These are phyloP conservation scores for Epistrophe grossulariae DNA, from an alignment of 2,888 invertebrate genomes.

Conservation along the genomic window DNA sequence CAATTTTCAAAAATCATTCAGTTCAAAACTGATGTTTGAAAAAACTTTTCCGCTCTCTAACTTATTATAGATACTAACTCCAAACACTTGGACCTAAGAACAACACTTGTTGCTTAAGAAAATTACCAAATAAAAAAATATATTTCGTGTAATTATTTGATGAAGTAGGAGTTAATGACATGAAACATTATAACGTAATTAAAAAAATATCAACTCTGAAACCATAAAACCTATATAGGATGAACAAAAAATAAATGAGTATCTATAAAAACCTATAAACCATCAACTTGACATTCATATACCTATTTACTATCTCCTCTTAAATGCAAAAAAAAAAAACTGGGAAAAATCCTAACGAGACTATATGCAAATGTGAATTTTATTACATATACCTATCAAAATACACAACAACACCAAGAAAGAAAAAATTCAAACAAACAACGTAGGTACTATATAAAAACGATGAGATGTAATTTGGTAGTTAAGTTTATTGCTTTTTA, in stretches of 20 bases:
- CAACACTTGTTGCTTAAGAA: no score
- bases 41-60: no score
- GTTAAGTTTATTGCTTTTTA: conserved; percentile 45
- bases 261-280: background rate
- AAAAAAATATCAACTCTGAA: background rate
- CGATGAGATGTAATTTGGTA: conserved; percentile 40
- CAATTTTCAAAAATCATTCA: no score
- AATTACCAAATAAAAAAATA: no score
- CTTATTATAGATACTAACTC: no score
- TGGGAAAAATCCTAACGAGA: conserved; percentile 5
- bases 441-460: background rate
- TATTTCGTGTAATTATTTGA: background rate
- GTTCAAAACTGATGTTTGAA: no score
- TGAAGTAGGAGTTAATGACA: no score
- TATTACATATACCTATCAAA: conserved; percentile 4
- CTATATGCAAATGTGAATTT: conserved; percentile 25
- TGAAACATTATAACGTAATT: no score
- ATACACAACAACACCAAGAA: background rate
- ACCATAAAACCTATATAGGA: background rate
- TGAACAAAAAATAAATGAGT: background rate
- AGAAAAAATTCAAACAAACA: background rate
- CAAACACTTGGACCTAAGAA: no score
- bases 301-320: background rate
- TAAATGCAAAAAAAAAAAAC: background rate
- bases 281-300: conserved; percentile 16